Base-by-base conservation (phyloP, 2,113 vertebrate genomes). In the Macrotis lagotis region DNA sequence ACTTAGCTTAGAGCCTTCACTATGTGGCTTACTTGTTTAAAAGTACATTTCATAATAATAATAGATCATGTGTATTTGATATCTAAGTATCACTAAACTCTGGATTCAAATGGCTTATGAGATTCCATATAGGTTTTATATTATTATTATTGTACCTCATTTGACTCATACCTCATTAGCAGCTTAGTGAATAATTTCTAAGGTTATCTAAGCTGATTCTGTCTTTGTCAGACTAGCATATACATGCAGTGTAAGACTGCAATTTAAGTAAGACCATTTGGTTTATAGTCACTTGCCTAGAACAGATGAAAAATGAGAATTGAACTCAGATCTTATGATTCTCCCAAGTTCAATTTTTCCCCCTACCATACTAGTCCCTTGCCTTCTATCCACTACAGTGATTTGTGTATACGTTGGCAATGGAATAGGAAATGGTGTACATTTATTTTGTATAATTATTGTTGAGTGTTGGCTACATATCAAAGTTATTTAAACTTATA, bases 401-500 rank as follows among this genome's bases (percentile, higher is more conserved):
- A 83, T 44, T 83, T 83, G 19, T 44, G 19, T 44, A 22, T 2
- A 31, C 31, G 51, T 48, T 14, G 2, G 89, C 26, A 3, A 2
- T 22, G 19, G 88, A 83, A 6, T n/a, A 94, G 88, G 52, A 16
- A 49, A 44, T 47, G 31, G 2, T 51, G 1, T 12, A 0, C 48
- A 9, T 90, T 91, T 22, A 31, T 51, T 48, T 92, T 8, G 49
- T 51, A 44, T 92, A 93, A 37, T 96, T 59, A 55, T 90, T 55
- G 74, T 96, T 94, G 66, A 90, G 50, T 31, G n/a, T 37, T 44
- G 52, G 95, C 25, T 91, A 48, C 49, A 92, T 91, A 90, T 96
- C 93, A 93, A 50, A 49, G 91, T 95, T 93, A 92, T 90, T 94
- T 95, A 93, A 92, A 51, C 94, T 90, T 90, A 47, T 74, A 91